Base-by-base conservation (phyloP, 2,797 vertebrate genomes). In the Enteromius treurensis region DNA sequence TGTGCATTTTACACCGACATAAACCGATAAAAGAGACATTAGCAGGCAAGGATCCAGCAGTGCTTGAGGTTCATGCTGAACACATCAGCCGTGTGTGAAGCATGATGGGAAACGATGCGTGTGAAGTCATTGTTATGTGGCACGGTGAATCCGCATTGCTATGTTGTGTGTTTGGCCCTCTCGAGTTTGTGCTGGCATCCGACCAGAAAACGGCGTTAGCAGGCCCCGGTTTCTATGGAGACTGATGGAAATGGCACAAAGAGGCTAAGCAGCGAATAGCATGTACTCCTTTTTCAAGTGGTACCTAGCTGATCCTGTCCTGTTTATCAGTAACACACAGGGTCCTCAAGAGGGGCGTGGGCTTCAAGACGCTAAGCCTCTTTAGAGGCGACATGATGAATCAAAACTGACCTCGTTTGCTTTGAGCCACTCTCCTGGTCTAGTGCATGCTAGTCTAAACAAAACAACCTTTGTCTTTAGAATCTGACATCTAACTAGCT, bases 171-270 rank as follows among this genome's bases (percentile, higher is more conserved):
- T 82, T 82, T 82, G 81, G 34, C 29, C 47, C 23, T 65, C 49
- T 67, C 26, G n/a, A 68, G 80, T 73, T 82, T 64, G 75, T 32
- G 60, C 64, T 67, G 67, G 62, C 55, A 73, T 67, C 15, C 5
- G 13, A 82, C 84, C 84, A 78, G 70, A 70, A 71, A 74, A 53
- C 19, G 26, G 58, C 55, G 80, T 78, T 68, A 67, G 23, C 47
- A 49, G 26, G 10, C 23, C 75, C 26, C n/a, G 37, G 80, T 86
- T 86, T 86, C 80, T 79, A 82, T 82, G 80, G 84, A 45, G 76
- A 82, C 74, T 37, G 67, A 82, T 67, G 75, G 67, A 70, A 82
- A 71, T 26, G 15, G 60, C 45, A 71, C 58, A 79, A 77, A 64
- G 34, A 65, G 42, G 29, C 34, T 45, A 80, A 80, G 42, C 40